Conservation (phyloP, 1,140 invertebrate species). For the Lepidurus apus region DNA sequence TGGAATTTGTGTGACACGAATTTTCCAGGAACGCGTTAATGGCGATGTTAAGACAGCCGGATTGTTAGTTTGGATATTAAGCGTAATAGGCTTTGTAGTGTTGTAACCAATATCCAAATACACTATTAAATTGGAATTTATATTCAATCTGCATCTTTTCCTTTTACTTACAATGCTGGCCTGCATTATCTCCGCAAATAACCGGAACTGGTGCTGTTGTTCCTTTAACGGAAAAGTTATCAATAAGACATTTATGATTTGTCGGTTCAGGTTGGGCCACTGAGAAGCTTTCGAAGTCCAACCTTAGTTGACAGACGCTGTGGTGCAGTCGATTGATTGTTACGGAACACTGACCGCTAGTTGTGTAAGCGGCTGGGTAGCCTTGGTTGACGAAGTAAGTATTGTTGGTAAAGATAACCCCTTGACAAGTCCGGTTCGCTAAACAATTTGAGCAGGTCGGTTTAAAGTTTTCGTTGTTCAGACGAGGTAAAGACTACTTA, state of each 20-base stretch:
- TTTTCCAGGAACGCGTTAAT: slow-evolving; percentile 31
- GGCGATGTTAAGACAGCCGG: background rate
- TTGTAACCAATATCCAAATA: slow-evolving; percentile 34
- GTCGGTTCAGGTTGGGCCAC: slow-evolving; percentile 40
- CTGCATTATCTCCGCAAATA: slow-evolving; percentile 41
- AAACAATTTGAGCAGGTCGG: slow-evolving; percentile 34
- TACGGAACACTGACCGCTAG: slow-evolving; percentile 71
- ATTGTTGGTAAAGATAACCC: slow-evolving; percentile 66
- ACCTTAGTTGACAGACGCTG: slow-evolving; percentile 67
- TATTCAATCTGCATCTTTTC: background rate
- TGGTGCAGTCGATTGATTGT: slow-evolving; percentile 67
- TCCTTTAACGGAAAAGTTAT: slow-evolving; percentile 39
- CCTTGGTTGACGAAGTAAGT: slow-evolving; percentile 77
- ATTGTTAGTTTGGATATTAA: slow-evolving; percentile 32
- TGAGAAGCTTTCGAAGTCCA: slow-evolving; percentile 41
- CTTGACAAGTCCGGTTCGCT: slow-evolving; percentile 72
- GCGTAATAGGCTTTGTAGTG: slow-evolving; percentile 26
- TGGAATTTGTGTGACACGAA: slow-evolving; percentile 33
- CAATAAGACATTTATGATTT: slow-evolving; percentile 40
- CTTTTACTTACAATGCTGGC: slow-evolving; percentile 40
- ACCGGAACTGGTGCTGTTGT: slow-evolving; percentile 38
- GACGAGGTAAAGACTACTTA: slow-evolving; percentile 46
- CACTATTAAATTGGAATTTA: slow-evolving; percentile 29
- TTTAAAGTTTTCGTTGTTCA: background rate
- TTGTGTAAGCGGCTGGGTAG: slow-evolving; percentile 66